Evolutionary conservation across 2,888 invertebrate genomes (phyloP).

Genomic region (Eupithecia centaureata): DNA sequence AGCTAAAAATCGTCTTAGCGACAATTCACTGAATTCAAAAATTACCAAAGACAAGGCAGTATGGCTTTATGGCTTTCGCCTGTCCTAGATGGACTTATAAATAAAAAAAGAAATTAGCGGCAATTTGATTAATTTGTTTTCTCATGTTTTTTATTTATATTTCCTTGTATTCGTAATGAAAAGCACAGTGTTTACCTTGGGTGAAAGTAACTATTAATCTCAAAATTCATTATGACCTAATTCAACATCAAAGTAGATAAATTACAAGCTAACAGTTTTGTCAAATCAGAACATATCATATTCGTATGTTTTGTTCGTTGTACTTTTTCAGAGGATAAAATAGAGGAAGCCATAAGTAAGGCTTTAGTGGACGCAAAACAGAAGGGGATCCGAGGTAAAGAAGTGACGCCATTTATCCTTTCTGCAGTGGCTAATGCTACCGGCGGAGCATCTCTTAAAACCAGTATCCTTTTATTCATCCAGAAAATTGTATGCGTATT

Average conservation of each 20-base stretch:
- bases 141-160: too few relatives aligned
- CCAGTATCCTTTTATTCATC: constrained; percentile 90
- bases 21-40: too few relatives aligned
- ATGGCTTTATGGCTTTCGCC: too few relatives aligned
- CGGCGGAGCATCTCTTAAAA: constrained; percentile 89
- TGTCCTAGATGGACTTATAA: too few relatives aligned
- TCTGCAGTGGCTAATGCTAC: constrained; percentile 91
- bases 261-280: not conserved
- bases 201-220: too few relatives aligned
- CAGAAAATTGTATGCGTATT: not conserved
- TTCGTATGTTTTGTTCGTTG: not conserved
- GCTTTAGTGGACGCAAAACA: constrained; percentile 86
- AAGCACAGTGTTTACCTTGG: too few relatives aligned
- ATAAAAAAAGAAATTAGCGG: too few relatives aligned
- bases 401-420: constrained; percentile 96
- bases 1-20: too few relatives aligned
- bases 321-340: constrained; percentile 71
- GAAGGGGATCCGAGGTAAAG: constrained; percentile 89
- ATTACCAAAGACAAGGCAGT: too few relatives aligned
- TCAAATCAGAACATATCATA: not conserved
- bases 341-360: constrained; percentile 87
- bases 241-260: not conserved
- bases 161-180: too few relatives aligned
- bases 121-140: too few relatives aligned
- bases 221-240: too few relatives aligned